Evolutionary conservation across 2,888 invertebrate species (phyloP), one percentile per base, ranked within the genome.

Genomic region (Argyresthia goedartella): DNA sequence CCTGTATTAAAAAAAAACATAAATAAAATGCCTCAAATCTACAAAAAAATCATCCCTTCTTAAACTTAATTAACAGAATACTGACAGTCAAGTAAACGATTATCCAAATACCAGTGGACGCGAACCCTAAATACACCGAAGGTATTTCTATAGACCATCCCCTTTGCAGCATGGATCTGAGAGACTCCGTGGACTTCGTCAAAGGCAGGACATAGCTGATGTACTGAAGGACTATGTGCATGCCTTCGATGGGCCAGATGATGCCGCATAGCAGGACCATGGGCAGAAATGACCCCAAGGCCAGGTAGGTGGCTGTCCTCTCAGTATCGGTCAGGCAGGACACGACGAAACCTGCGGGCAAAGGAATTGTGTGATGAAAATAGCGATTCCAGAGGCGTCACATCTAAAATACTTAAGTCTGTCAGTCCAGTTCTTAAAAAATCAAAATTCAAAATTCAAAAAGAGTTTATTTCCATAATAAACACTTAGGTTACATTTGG

Each of bases 191-290:
- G 0, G 95, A 93, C 62, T 94, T 92, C 0, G 97, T 97, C 14
- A 97, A 85, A 0, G 97, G 97, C 15, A 97, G 87, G 45, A 94
- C 80, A 60, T 88, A 91, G 60, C 95, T 92, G 45, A 95, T 68
- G 68, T 91, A 91, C 68, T 90, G 90, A 4, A 96, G 81, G 44
- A 91, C 64, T 0, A 88, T 77, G 67, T 95, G 95, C 94, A 98
- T 97, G 43, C 86, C 96, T 88, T 98, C 95, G 56, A 96, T 89
- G 0, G 98, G 98, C 98, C 98, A 98, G 61, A 98, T 93, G 55
- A 97, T 95, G 50, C 95, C 95, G 60, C 95, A 95, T 6, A 95
- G 77, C 90, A 95, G 89, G 15, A 95, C 92, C 73, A 95, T 93
- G 1, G 95, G 95, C 55, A 95, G 73, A 74, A 95, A 95, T 0